Conservation (phyloP, 2,888 invertebrate species). For the Torymus texanus region DNA sequence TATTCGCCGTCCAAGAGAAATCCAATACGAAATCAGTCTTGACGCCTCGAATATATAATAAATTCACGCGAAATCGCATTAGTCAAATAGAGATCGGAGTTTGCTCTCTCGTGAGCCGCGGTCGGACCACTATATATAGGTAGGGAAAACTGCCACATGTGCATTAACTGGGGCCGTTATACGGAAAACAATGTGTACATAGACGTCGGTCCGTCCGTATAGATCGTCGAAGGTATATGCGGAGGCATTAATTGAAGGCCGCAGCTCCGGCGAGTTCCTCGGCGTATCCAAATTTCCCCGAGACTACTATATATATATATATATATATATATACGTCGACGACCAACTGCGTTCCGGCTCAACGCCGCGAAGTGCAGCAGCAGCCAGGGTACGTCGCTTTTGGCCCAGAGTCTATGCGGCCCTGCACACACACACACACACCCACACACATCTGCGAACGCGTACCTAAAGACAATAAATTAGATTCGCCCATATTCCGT, state of each 20-base stretch:
- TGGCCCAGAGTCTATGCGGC: background rate
- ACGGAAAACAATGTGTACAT: slow-evolving; percentile 30
- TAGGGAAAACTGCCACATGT: background rate
- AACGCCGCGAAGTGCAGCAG: slow-evolving; percentile 4
- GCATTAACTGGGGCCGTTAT: background rate
- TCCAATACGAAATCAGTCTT: slow-evolving; percentile 12
- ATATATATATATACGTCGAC: background rate
- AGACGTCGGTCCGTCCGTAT: background rate
- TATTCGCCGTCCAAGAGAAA: background rate
- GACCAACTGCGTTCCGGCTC: slow-evolving; percentile 2
- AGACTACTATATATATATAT: background rate
- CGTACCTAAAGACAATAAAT: slow-evolving; percentile 59
- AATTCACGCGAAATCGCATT: slow-evolving; percentile 38
- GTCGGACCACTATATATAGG: too few relatives aligned
- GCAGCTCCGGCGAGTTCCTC: background rate
- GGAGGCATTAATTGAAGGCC: slow-evolving; percentile 32
- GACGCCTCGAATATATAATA: slow-evolving; percentile 4
- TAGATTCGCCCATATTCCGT: slow-evolving; percentile 55
- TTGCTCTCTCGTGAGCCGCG: background rate
- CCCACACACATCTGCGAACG: background rate
- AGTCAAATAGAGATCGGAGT: slow-evolving; percentile 21
- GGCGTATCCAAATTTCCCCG: slow-evolving; percentile 22
- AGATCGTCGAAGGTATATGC: background rate
- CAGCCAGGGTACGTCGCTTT: background rate
- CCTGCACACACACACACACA: background rate